Percentiles rank a stretch among this genome's conserved stretches.
Conservation (phyloP, 1,140 invertebrate species). For the Drosophila obscura region DNA sequence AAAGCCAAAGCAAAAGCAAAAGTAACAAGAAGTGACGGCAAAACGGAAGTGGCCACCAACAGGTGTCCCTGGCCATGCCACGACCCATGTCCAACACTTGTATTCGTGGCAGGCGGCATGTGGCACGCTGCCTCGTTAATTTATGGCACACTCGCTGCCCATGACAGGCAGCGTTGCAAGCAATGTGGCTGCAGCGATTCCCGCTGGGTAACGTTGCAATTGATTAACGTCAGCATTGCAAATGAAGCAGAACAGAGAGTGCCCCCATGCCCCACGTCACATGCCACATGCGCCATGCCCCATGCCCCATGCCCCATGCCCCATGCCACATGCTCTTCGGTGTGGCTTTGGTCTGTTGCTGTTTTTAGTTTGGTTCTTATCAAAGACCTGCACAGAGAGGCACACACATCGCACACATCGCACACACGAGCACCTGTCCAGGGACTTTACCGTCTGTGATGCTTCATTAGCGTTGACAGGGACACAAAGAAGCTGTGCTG, state of each 20-base stretch:
- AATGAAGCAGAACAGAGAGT: conserved; percentile 47
- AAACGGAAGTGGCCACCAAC: conserved; percentile 65
- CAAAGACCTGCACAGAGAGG: conserved; percentile 6
- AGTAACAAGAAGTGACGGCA: conserved; percentile 39
- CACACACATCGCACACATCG: conserved; percentile 2
- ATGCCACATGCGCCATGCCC: no score
- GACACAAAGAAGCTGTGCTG: conserved; percentile 55
- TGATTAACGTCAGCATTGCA: conserved; percentile 70
- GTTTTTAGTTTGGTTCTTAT: conserved; percentile 7
- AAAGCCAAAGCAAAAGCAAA: no score
- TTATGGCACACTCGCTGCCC: conserved; percentile 47
- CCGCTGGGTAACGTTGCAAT: conserved; percentile 55
- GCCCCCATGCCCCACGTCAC: conserved; percentile 18
- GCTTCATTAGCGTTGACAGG: conserved; percentile 74
- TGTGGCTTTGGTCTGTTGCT: conserved; percentile 1
- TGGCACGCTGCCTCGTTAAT: conserved; percentile 35
- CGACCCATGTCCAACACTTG: no score
- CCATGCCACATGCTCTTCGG: conserved; percentile 4
- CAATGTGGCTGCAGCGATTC: conserved; percentile 6
- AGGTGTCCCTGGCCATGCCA: conserved; percentile 29
- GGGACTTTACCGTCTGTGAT: conserved; percentile 28
- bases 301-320: conserved; percentile 1
- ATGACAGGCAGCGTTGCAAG: conserved; percentile 20
- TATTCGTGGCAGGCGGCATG: conserved; percentile 23
- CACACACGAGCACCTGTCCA: no score